Conservation (phyloP, 1,140 invertebrate genomes). For the Heliconius congener region DNA sequence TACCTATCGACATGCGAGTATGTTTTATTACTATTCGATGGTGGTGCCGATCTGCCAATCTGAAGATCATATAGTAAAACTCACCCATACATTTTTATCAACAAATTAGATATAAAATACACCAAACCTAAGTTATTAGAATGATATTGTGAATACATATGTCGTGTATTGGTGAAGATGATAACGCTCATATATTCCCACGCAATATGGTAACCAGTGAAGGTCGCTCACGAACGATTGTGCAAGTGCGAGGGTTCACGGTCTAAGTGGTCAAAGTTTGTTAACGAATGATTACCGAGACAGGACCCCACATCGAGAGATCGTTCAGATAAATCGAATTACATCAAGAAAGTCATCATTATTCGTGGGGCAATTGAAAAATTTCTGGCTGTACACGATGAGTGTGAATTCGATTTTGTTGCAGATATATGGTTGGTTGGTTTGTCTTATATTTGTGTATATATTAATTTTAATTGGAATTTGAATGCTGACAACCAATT, state of each 20-base stretch:
- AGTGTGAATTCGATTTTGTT: neutral
- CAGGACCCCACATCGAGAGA: slow-evolving; percentile 10
- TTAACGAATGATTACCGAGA: slow-evolving; percentile 1
- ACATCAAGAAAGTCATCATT: slow-evolving; percentile 2
- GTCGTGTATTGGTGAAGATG: slow-evolving; percentile 25
- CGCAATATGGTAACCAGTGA: slow-evolving; percentile 33
- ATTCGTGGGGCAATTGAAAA: neutral
- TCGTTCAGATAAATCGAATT: slow-evolving; percentile 11
- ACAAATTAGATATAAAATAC: no score
- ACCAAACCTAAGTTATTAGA: no score
- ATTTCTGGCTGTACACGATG: neutral
- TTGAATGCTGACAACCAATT: no score
- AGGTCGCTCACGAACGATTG: slow-evolving; percentile 40
- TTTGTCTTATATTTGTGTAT: no score
- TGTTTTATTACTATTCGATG: no score
- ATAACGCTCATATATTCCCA: slow-evolving; percentile 42
- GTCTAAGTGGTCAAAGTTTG: slow-evolving; percentile 31
- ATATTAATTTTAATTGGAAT: no score
- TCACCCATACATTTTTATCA: no score
- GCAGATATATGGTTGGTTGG: no score
- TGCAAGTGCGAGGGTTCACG: slow-evolving; percentile 42
- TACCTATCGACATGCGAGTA: no score
- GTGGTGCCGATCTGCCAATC: no score
- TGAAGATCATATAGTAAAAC: no score
- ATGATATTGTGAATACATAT: slow-evolving; percentile 11